Evolutionary conservation across 2,888 invertebrate genomes (phyloP), one percentile per base, ranked within the genome.

Genomic region (Rapana venosa): DNA sequence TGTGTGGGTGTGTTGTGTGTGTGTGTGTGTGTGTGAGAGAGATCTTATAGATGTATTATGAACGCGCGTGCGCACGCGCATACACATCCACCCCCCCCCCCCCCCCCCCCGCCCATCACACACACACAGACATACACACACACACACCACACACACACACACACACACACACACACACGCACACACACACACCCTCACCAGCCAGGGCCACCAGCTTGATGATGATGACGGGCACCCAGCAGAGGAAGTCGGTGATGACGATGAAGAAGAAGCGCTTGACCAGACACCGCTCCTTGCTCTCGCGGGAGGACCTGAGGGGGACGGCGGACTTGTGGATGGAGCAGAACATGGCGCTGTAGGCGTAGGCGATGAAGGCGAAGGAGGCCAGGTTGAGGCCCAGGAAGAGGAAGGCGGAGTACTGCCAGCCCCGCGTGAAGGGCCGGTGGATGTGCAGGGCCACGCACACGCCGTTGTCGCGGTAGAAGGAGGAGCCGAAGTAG

Each of bases 171-270:
- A 47, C 47, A 47, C 47, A 8, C 47, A 47, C 47, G 47, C 47
- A 47, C 47, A 8, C 47, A 47, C 47, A 47, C 47, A 47, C 47
- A 13, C n/a, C n/a, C 91, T 90, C 88, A 93, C 93, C 93, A 87
- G 91, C 61, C 17, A 93, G 79, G 47, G 93, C 93, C 36, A 91
- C 74, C 15, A 93, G 87, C 77, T 93, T 93, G 74, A 93, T 91
- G 36, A 91, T 90, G 84, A 93, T 93, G 87, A 93, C 92, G 26
- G 93, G 93, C 17, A 92, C 87, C 93, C 93, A 93, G 77, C 93
- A 93, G 36, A 92, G 77, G 81, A 92, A 92, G 90, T 93, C 93
- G 0, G 93, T 93, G 77, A 93, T 74, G 47, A 93, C 92, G 85
- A 93, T 93, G 79, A 93, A 92, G 88, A 92, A 93, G 87, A 93